Conservation (phyloP, 2,888 invertebrate species). For the Diplolepis rosae region DNA sequence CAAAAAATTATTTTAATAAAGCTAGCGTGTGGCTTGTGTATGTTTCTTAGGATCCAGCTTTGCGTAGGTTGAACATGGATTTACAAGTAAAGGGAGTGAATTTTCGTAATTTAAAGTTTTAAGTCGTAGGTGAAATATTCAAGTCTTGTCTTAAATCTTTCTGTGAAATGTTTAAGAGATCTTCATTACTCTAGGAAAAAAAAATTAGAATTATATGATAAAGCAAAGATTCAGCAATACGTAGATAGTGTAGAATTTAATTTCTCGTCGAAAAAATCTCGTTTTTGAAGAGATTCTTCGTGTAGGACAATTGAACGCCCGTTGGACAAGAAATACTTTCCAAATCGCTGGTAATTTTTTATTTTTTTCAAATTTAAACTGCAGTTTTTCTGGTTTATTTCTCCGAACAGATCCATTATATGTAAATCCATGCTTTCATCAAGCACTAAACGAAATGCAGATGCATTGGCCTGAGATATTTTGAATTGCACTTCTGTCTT, state of each 20-base stretch:
- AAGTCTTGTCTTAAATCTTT: constrained; percentile 33
- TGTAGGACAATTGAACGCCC: not conserved
- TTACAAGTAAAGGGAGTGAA: constrained; percentile 63
- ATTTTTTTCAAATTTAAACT: constrained; percentile 1
- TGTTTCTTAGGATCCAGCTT: constrained; percentile 51
- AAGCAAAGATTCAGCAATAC: constrained; percentile 14
- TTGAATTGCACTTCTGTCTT: not conserved
- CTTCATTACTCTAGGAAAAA: constrained; percentile 6
- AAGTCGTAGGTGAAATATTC: not conserved
- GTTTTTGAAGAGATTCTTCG: not conserved
- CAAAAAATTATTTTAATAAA: constrained; percentile 79
- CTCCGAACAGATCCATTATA: constrained; percentile 46
- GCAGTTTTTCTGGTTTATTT: constrained; percentile 37
- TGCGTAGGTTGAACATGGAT: constrained; percentile 64
- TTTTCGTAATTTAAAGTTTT: constrained; percentile 36
- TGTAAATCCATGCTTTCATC: constrained; percentile 61
- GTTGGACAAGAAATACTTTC: not conserved
- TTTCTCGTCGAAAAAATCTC: not conserved
- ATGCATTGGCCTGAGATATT: not conserved
- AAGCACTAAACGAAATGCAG: not conserved
- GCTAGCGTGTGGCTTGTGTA: constrained; percentile 46
- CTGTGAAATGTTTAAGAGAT: constrained; percentile 30
- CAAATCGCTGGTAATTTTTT: constrained; percentile 3
- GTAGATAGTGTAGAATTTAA: not conserved
- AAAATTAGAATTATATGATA: constrained; percentile 3